Evolutionary conservation across 2,888 invertebrate species (phyloP), one percentile per base, ranked within the genome.

Genomic region (Aphrophora alni): DNA sequence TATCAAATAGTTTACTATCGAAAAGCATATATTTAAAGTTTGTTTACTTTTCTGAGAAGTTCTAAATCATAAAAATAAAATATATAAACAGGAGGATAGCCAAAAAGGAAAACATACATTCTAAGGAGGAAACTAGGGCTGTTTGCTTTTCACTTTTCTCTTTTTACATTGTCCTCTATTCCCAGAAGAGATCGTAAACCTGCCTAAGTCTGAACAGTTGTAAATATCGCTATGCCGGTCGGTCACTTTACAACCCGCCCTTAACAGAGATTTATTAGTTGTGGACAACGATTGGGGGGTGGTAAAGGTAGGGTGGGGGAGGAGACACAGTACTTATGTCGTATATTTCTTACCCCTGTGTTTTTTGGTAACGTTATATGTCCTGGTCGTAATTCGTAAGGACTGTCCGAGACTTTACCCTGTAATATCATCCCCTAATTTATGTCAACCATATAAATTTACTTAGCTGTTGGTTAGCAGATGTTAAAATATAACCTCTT

Each of bases 131-230:
- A 33, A 59, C 59, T 59, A 21, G 59, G 59, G 21, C 59, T n/a
- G 59, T 59, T 59, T 59, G 59, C 21, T 59, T 59, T 59, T 59
- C 59, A 59, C 59, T 59, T 59, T 59, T 59, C 59, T 21, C 59
- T 21, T 59, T 59, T n/a, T 21, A 59, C n/a, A 59, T n/a, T n/a
- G 21, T 59, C 21, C 59, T 44, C 14, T 44, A 44, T 44, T 44
- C 59, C 21, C 3, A 21, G 21, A 59, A 59, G 14, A 59, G 21
- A 59, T 59, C 59, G 59, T 59, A 59, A 59, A 59, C 21, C 59
- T 59, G 59, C 12, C 21, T 3, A 21, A 59, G 59, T 59, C 21
- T 59, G 59, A 59, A 59, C 59, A 21, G 21, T 59, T 59, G 59
- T 59, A 59, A 59, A 59, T 59, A 59, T 59, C n/a, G 0, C 2